These are phyloP conservation scores for Margarornis squamiger DNA, from an alignment of 2,797 vertebrate genomes.

Conservation along the genomic window DNA sequence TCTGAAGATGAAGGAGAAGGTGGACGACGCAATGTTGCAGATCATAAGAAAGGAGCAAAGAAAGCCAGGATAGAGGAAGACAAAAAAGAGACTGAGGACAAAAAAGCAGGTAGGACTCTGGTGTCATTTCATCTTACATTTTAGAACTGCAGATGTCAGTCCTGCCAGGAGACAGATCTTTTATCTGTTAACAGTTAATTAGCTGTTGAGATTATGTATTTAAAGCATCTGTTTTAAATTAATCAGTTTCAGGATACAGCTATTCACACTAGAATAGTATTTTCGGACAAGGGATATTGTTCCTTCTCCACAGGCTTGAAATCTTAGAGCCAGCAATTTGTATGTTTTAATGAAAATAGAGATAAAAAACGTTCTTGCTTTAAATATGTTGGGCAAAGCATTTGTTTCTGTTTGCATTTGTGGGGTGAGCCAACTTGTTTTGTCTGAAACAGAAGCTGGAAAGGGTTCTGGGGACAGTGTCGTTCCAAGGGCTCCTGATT, in stretches of 20 bases:
- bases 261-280: background rate
- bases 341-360: background rate
- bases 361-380: background rate
- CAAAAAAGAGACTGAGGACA: constrained; percentile 87
- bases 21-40: constrained; percentile 86
- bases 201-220: background rate
- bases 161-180: background rate
- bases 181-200: background rate
- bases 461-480: background rate
- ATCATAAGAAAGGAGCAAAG: constrained; percentile 89
- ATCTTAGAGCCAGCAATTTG: background rate
- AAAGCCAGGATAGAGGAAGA: constrained; percentile 88
- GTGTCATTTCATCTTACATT: background rate
- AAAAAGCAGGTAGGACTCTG: constrained; percentile 81
- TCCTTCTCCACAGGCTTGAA: background rate
- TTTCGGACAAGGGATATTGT: background rate
- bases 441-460: background rate
- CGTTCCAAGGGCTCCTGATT: background rate
- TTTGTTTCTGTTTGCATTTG: background rate
- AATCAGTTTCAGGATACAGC: background rate
- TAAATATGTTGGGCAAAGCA: background rate
- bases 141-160: background rate
- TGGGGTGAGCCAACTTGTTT: background rate
- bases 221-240: background rate
- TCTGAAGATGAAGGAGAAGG: constrained; percentile 94